phyloP scores from a whole-genome alignment of 53 echinoderm and acorn worm species.

The Arbacia lixula region DNA sequence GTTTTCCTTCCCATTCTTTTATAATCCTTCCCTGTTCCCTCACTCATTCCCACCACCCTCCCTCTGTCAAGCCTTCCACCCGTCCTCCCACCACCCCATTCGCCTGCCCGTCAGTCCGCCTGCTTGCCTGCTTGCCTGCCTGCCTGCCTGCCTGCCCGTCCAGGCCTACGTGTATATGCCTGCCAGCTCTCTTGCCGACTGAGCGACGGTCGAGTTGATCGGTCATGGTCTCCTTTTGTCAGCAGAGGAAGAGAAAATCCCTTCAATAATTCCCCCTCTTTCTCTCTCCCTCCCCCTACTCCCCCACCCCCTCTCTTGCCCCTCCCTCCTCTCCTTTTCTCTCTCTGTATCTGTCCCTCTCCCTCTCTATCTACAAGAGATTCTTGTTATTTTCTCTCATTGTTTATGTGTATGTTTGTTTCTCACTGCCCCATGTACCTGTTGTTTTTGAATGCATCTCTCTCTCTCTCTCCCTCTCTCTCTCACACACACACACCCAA shows the following conservation, averaged over 20 bases:
- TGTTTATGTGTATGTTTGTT: no score
- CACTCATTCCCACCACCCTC: no score
- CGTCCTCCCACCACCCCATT: not conserved
- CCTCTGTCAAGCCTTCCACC: not conserved
- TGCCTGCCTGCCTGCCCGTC: not conserved
- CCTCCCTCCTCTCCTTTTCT: no score
- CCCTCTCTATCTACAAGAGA: no score
- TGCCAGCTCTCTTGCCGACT: not conserved
- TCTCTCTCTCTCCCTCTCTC: constrained; percentile 19
- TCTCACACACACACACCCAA: not conserved
- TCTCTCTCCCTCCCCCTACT: constrained; percentile 23
- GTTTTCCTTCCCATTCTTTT: no score
- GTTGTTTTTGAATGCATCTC: no score
- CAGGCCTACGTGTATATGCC: no score
- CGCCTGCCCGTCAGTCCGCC: not conserved
- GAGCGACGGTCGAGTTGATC: not conserved
- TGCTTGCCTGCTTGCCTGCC: not conserved
- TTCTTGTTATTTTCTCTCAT: no score
- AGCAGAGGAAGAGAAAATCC: constrained; percentile 3
- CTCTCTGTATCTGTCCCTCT: no score
- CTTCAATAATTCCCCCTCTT: constrained; percentile 2
- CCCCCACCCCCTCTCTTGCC: no score
- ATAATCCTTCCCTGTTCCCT: no score
- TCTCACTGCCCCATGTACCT: no score
- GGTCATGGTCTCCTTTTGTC: constrained; percentile 48